Evolutionary conservation across 2,888 invertebrate genomes (phyloP), one percentile per base, ranked within the genome.

Genomic region (Cataglyphis altisquamis): DNA sequence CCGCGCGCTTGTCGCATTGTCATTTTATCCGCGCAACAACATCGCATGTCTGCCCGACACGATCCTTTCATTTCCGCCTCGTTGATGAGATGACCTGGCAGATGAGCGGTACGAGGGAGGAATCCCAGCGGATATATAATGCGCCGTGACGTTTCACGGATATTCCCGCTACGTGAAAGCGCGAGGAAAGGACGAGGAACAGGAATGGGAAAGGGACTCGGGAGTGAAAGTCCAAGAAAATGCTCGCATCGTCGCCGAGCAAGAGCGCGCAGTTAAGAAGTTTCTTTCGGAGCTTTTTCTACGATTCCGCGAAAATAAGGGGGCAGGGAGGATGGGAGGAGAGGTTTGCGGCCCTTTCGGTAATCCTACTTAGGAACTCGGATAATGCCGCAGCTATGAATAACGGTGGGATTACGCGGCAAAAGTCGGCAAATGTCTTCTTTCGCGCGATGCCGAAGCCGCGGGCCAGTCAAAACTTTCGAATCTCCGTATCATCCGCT

Each of bases 311-410:
- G 32, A 74, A 64, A 64, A 29, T 6, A 15, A 12, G 25, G 63
- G 62, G 21, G 66, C n/a, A 81, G 82, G 82, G 82, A 0, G 32
- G 25, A 25, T 0, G 25, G 25, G 25, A 25, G 25, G 25, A 1
- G 25, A 0, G 78, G 84, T 85, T 84, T 80, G 83, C 81, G 74
- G 80, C 84, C 78, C 83, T 91, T 86, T 88, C 87, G 86, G 90
- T 92, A 92, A 93, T 93, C 92, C 91, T 90, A 89, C 92, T 92
- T 90, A 91, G 90, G 89, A 92, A 92, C 88, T 92, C 91, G 84
- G 89, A 87, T 89, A 92, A 92, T 91, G 89, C 88, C 86, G 85
- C 74, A 85, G 91, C 92, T 91, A 92, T 92, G 92, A 93, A 92
- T 92, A 92, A 92, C 91, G 91, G 87, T 86, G 80, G 91, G 90